Percentiles rank a stretch among this genome's conserved stretches.
Evolutionary conservation across 2,113 vertebrate species (phyloP).

Genomic region (Python bivittatus): DNA sequence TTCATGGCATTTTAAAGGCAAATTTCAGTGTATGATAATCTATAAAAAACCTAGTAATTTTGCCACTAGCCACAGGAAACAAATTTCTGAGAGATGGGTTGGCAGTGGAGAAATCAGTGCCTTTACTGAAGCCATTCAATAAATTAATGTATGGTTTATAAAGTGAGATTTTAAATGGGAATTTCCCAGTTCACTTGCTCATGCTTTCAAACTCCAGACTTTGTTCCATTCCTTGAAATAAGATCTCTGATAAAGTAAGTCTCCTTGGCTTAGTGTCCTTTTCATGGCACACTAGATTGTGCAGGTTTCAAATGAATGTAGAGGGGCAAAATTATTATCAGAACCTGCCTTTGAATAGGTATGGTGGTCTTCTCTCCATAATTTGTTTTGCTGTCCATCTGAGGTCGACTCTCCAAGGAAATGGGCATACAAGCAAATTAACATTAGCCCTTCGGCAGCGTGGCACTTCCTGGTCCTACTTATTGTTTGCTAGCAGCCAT

Average conservation of each 20-base stretch:
- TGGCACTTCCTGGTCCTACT: neutral
- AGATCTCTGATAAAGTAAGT: neutral
- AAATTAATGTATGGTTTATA: neutral
- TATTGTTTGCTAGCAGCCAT: neutral
- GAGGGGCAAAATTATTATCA: neutral
- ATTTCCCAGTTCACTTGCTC: neutral
- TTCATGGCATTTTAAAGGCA: neutral
- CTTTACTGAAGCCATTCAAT: neutral
- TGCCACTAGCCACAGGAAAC: neutral
- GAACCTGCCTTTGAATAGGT: too few relatives aligned
- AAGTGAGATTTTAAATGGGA: neutral
- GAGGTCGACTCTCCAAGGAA: neutral
- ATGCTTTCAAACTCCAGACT: neutral
- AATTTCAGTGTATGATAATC: neutral
- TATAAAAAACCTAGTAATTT: neutral
- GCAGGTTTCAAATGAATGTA: neutral
- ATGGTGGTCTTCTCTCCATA: neutral
- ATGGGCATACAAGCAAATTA: neutral
- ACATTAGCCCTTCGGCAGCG: neutral
- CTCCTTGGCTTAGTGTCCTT: neutral
- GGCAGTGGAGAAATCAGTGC: neutral
- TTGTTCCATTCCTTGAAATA: neutral
- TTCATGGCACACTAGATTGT: too few relatives aligned
- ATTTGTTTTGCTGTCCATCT: neutral
- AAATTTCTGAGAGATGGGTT: too few relatives aligned